Base-by-base conservation (phyloP, 2,797 vertebrate species). In the Sebastes vulpes region DNA sequence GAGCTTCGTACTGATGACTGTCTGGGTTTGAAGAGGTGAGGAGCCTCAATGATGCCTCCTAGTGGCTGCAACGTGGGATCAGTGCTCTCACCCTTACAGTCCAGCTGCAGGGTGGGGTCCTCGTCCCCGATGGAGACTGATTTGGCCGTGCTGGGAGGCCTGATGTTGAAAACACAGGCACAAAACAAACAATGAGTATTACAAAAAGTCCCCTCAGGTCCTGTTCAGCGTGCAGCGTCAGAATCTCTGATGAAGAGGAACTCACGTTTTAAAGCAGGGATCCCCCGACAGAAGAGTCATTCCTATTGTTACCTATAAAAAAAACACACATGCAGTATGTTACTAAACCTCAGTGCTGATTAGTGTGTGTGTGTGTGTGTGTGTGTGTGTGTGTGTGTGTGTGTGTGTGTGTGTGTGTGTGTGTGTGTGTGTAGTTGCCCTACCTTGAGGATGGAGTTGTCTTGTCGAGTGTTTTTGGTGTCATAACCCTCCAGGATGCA, bases 201-300 rank as follows among this genome's bases (percentile, higher is more conserved):
- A 42, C 14, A 42, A 42, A 16, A 42, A 42, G 38, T 42, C 14
- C 0, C 38, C 38, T 42, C 14, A 18, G 38, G 38, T 42, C 38
- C 14, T 42, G 0, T 42, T 14, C 12, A 18, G 42, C 1, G 1
- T 26, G 1, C 16, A n/a, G 16, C 1, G 2, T 25, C 53, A 8
- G 14, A 21, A 31, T 21, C 32, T 10, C 4, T 31, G 26, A 32
- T 2, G 23, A 42, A 63, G 7, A 58, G 12, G 21, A 68, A 97
- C 98, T 97, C 92, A 99, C 98, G 97, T 98, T 96, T 99, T 99
- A 92, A 99, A 99, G 95, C 98, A 99, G n/a, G 98, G 98, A 81
- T 99, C 98, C 63, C 98, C 98, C 0, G 98, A 99, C 29, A 98
- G 96, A 66, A 99, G 95, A 16, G 96, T 97, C 97, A 98, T 99